Conservation (phyloP, 2,888 invertebrate species). For the Hirtodrosophila duncani region DNA sequence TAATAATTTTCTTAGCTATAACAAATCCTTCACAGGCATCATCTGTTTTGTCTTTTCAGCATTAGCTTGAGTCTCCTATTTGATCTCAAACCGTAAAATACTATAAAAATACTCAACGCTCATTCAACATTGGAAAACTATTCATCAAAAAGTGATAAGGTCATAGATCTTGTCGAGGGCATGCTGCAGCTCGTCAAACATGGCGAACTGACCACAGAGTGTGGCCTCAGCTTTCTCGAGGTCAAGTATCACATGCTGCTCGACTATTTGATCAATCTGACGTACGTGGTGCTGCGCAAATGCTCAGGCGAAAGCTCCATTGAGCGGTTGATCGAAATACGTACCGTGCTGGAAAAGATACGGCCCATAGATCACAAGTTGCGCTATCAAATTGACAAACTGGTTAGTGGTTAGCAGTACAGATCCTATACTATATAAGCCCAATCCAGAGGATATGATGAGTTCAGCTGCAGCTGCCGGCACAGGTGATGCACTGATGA, state of each 20-base stretch:
- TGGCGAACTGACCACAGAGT: slow-evolving; percentile 89
- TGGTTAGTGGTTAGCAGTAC: slow-evolving; percentile 85
- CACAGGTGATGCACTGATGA: no score
- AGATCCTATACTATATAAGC: slow-evolving; percentile 90
- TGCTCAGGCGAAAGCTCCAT: slow-evolving; percentile 87
- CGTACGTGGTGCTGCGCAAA: slow-evolving; percentile 91
- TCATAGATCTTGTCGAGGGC: slow-evolving; percentile 88
- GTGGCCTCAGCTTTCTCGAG: slow-evolving; percentile 95
- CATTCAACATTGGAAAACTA: no score
- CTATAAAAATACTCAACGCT: no score
- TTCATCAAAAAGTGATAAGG: no score
- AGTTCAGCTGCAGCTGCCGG: slow-evolving; percentile 65
- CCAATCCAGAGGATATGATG: slow-evolving; percentile 90
- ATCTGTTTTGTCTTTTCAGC: no score
- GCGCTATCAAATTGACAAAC: slow-evolving; percentile 97
- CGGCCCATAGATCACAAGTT: slow-evolving; percentile 97
- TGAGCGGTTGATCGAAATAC: slow-evolving; percentile 90
- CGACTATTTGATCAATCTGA: slow-evolving; percentile 93
- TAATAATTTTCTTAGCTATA: no score
- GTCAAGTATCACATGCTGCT: slow-evolving; percentile 97
- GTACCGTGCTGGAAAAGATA: slow-evolving; percentile 95
- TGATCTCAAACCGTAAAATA: no score
- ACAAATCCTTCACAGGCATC: no score
- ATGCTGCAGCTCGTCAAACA: slow-evolving; percentile 88
- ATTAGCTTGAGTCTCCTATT: no score